phyloP scores from a whole-genome alignment of 2,113 vertebrate species.

The Heterotilapia buettikoferi region DNA sequence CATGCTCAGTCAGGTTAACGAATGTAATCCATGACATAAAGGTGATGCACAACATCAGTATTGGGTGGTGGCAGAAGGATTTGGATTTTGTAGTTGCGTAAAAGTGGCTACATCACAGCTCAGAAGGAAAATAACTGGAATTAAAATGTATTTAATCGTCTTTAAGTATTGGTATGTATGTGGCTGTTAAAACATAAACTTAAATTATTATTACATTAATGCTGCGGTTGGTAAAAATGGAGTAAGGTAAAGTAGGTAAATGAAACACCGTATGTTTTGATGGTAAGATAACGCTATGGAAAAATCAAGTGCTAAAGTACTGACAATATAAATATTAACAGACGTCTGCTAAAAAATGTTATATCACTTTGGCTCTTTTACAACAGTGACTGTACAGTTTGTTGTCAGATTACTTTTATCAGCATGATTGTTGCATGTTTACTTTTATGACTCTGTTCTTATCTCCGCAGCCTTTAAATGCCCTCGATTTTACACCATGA shows the following conservation, averaged over 20 bases:
- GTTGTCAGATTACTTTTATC: not conserved
- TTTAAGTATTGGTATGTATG: not conserved
- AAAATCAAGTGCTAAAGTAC: not conserved
- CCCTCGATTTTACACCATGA: not conserved
- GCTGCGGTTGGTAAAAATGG: not conserved
- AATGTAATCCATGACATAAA: not conserved
- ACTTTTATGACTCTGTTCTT: not conserved
- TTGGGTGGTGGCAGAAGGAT: not conserved
- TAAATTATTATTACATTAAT: not conserved
- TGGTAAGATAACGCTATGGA: not conserved
- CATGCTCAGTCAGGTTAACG: not conserved
- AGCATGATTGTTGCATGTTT: not conserved
- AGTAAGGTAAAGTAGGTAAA: not conserved
- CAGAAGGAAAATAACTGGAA: not conserved
- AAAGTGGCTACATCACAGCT: not conserved
- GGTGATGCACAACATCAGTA: not conserved
- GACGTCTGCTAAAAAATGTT: not conserved
- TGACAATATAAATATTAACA: not conserved
- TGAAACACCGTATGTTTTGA: fast-evolving
- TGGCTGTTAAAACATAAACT: not conserved
- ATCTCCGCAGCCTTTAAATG: not conserved
- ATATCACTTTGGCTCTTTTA: not conserved
- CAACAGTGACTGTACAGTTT: not conserved
- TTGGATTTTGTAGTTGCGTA: not conserved
- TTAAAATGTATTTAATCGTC: not conserved